Conservation (phyloP, 2,888 invertebrate species). For the Platycheirus rosarum region DNA sequence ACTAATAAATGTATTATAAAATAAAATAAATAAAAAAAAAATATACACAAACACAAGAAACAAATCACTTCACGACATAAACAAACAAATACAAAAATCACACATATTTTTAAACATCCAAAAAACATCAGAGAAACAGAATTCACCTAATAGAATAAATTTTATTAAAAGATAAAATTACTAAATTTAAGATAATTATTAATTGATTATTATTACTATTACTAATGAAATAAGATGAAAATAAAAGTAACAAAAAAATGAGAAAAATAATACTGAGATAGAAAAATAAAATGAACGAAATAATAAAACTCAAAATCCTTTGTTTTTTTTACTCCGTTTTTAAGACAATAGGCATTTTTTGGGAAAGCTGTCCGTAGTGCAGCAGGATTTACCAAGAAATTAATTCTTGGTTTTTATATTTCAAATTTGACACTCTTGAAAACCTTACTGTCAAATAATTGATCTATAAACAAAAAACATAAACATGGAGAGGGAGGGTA, state of each 20-base stretch:
- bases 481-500: too few species aligned
- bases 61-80: constrained; percentile 12
- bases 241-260: constrained; percentile 50
- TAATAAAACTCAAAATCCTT: constrained; percentile 68
- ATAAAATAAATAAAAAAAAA: constrained; percentile 46
- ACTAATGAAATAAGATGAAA: constrained; percentile 57
- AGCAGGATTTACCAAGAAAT: too few species aligned
- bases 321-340: too few species aligned
- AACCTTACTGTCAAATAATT: too few species aligned
- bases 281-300: constrained; percentile 68
- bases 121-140: constrained; percentile 51
- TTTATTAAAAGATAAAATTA: constrained; percentile 55
- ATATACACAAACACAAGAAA: constrained; percentile 4
- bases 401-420: too few species aligned
- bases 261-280: constrained; percentile 52
- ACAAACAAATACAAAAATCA: constrained; percentile 22
- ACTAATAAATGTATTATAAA: constrained; percentile 66
- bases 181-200: constrained; percentile 71
- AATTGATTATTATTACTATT: constrained; percentile 70
- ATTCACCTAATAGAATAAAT: constrained; percentile 72
- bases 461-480: too few species aligned
- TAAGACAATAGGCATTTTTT: too few species aligned
- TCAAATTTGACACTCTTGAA: too few species aligned
- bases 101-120: constrained; percentile 46
- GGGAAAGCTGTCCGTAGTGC: too few species aligned